These are phyloP conservation scores for Brachypalpus laphriformis DNA, from an alignment of 2,888 invertebrate species.

Conservation along the genomic window DNA sequence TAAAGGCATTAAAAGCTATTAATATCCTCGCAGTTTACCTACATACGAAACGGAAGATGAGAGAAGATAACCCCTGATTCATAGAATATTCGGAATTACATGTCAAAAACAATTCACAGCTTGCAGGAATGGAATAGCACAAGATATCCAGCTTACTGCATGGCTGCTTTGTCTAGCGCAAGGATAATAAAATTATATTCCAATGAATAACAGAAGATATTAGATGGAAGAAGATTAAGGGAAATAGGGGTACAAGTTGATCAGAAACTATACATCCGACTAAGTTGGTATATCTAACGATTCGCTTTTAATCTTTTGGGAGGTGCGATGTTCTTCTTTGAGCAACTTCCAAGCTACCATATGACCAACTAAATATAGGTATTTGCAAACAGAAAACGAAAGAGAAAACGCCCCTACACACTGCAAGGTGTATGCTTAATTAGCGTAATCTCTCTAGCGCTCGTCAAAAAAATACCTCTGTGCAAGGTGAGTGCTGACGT, in stretches of 20 bases:
- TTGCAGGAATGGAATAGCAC: no score
- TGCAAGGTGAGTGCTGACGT: slow-evolving; percentile 49
- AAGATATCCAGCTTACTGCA: no score
- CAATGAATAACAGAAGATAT: not conserved
- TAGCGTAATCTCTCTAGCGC: slow-evolving; percentile 22
- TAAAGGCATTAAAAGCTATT: not conserved
- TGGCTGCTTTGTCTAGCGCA: not conserved
- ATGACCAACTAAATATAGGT: not conserved
- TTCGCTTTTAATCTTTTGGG: not conserved
- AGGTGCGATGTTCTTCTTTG: not conserved
- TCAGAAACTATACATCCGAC: no score
- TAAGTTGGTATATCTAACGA: no score
- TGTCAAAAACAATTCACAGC: not conserved
- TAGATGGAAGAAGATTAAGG: not conserved
- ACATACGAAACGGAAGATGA: not conserved
- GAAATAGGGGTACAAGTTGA: not conserved
- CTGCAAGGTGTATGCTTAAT: slow-evolving; percentile 8
- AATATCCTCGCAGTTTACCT: not conserved
- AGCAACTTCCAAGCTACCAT: not conserved
- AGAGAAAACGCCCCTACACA: not conserved
- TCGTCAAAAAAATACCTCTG: slow-evolving; percentile 1
- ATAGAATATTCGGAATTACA: not conserved
- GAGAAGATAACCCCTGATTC: not conserved
- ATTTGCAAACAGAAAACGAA: no score
- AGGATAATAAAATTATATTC: not conserved